Evolutionary conservation across 2,888 invertebrate genomes (phyloP).

Genomic region (Caenorhabditis drosophilae): DNA sequence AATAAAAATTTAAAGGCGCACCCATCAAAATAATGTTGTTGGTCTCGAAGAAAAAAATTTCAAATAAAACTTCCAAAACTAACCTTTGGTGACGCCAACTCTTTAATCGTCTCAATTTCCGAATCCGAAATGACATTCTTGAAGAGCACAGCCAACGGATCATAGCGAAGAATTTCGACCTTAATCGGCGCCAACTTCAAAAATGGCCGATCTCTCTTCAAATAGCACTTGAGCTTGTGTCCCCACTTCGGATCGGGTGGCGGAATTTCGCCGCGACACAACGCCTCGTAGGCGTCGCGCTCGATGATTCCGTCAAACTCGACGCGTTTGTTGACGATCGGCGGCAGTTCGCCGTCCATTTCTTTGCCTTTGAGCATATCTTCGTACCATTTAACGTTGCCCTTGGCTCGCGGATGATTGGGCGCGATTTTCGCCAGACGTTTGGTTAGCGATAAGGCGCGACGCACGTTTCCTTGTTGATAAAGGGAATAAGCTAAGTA

Average conservation of each 20-base stretch:
- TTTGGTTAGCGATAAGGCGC: constrained; percentile 86
- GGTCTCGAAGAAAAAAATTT: too few species aligned
- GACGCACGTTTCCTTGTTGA: constrained; percentile 81
- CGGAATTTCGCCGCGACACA: constrained; percentile 69
- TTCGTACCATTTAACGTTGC: constrained; percentile 89
- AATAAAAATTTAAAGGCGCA: too few species aligned
- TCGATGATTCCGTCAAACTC: constrained; percentile 69
- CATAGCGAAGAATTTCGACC: constrained; percentile 64
- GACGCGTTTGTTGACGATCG: constrained; percentile 57
- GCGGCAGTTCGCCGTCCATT: constrained; percentile 65
- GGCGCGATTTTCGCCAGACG: constrained; percentile 79
- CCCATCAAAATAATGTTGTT: too few species aligned
- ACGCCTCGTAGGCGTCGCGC: constrained; percentile 72
- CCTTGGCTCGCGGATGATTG: constrained; percentile 82
- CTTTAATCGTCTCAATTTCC: constrained; percentile 85
- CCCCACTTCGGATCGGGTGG: constrained; percentile 45
- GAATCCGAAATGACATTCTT: constrained; percentile 76
- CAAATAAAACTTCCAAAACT: too few species aligned
- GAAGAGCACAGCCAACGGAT: constrained; percentile 65
- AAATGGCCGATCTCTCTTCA: constrained; percentile 62
- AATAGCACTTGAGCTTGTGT: constrained; percentile 62
- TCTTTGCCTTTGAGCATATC: constrained; percentile 76
- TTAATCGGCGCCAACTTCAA: constrained; percentile 67
- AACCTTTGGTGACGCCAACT: constrained; percentile 85
- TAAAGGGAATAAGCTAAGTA: constrained; percentile 93